Conservation (phyloP, 2,113 vertebrate species). For the Oreochromis aureus region DNA sequence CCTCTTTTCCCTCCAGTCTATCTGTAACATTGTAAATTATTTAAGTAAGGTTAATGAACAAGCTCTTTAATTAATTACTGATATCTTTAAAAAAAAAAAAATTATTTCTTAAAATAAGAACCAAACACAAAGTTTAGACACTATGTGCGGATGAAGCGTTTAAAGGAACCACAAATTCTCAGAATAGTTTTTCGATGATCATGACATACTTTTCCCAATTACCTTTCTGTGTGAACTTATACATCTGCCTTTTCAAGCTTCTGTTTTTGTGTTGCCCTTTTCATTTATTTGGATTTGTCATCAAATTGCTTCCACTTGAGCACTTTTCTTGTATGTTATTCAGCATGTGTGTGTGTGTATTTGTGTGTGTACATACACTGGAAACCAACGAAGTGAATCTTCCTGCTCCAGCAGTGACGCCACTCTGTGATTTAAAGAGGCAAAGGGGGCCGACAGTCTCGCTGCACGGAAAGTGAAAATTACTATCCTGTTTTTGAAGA, state of each 20-base stretch:
- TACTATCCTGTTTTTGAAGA: conserved; percentile 30
- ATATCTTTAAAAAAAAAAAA: neutral
- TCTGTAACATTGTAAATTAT: neutral
- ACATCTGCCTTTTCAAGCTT: neutral
- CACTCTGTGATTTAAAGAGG: conserved; percentile 39
- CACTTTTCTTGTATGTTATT: neutral
- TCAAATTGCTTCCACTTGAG: neutral
- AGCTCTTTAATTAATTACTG: neutral
- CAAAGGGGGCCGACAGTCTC: conserved; percentile 1
- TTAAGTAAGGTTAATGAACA: neutral
- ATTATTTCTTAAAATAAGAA: neutral
- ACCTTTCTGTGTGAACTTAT: neutral
- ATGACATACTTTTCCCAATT: neutral
- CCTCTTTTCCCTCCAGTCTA: neutral
- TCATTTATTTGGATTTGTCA: neutral
- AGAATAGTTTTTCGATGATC: neutral
- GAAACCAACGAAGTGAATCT: neutral
- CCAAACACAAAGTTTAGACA: neutral
- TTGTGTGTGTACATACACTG: neutral
- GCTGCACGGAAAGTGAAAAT: conserved; percentile 57
- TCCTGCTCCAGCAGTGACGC: conserved; percentile 3
- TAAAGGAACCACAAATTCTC: neutral
- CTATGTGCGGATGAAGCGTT: neutral
- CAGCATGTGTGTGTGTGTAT: neutral
- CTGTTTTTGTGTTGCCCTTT: neutral